phyloP scores from a whole-genome alignment of 2,888 invertebrate genomes.

The Drosophila pseudotakahashii region DNA sequence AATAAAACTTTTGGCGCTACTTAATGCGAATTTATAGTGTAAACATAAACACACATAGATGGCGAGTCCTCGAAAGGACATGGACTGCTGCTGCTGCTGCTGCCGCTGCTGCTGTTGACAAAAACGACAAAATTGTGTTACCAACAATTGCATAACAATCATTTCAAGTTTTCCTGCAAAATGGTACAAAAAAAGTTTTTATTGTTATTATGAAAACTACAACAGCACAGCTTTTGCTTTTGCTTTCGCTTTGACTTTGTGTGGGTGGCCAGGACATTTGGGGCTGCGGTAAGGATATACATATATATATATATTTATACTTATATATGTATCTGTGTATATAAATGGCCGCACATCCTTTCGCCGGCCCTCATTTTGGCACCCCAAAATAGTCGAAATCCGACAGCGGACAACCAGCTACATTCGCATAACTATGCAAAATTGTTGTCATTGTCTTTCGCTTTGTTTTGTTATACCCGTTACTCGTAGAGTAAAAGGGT shows the following conservation, averaged over 20 bases:
- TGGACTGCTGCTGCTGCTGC: slow-evolving; percentile 40
- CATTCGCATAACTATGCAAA: slow-evolving; percentile 77
- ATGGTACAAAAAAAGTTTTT: slow-evolving; percentile 76
- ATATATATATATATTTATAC: slow-evolving; percentile 1
- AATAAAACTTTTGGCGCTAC: slow-evolving; percentile 79
- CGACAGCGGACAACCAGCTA: slow-evolving; percentile 45
- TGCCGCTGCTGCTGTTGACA: slow-evolving; percentile 47
- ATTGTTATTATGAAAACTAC: slow-evolving; percentile 79
- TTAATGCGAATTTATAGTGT: slow-evolving; percentile 80
- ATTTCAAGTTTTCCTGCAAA: slow-evolving; percentile 78
- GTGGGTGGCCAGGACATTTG: slow-evolving; percentile 31
- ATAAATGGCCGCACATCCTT: slow-evolving; percentile 78
- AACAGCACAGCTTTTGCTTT: slow-evolving; percentile 44
- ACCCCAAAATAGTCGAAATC: slow-evolving; percentile 54
- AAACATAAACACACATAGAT: slow-evolving; percentile 64
- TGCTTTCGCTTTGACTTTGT: slow-evolving; percentile 56
- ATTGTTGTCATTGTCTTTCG: slow-evolving; percentile 64
- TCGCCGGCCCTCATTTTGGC: slow-evolving; percentile 76
- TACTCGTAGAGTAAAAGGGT: too few species aligned
- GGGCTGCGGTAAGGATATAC: slow-evolving; percentile 24
- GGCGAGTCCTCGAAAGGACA: slow-evolving; percentile 37
- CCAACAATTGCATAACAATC: slow-evolving; percentile 80
- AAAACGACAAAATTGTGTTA: slow-evolving; percentile 79
- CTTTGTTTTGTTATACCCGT: slow-evolving; percentile 49
- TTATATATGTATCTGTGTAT: slow-evolving; percentile 45